These are phyloP conservation scores for Centroberyx gerrardi DNA, from an alignment of 2,797 vertebrate genomes.

Conservation along the genomic window DNA sequence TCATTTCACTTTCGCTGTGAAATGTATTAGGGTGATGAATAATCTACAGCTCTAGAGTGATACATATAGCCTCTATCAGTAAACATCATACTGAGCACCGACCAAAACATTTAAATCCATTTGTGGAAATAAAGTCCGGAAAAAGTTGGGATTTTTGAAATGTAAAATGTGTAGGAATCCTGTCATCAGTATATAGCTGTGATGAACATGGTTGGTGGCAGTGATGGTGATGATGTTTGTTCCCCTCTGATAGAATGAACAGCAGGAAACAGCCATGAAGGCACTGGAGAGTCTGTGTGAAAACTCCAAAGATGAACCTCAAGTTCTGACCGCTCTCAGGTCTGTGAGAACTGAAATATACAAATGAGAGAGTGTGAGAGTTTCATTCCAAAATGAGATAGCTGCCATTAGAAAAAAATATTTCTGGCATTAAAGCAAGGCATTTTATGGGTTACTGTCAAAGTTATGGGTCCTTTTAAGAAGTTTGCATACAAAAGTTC, in stretches of 20 bases:
- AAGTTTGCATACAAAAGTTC: too few relatives aligned
- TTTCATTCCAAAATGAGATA: background rate
- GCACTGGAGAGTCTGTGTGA: slow-evolving; percentile 90
- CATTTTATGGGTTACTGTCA: background rate
- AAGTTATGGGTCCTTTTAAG: background rate
- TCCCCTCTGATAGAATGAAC: slow-evolving; percentile 83
- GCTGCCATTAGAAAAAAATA: background rate
- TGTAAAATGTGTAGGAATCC: background rate
- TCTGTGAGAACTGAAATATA: slow-evolving; percentile 70
- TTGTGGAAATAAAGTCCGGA: background rate
- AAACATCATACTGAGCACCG: background rate
- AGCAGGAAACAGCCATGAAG: slow-evolving; percentile 87
- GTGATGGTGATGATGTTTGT: slow-evolving; percentile 45
- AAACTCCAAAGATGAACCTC: slow-evolving; percentile 82
- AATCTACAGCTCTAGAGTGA: background rate
- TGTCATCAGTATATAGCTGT: slow-evolving; percentile 20
- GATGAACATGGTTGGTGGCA: slow-evolving; percentile 12
- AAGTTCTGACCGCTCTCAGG: slow-evolving; percentile 90
- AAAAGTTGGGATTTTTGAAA: background rate
- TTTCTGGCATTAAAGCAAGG: background rate
- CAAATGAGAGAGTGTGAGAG: background rate
- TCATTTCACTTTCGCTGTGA: too few relatives aligned
- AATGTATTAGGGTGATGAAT: slow-evolving; percentile 13
- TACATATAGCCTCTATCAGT: background rate
- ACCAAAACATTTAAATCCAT: background rate